Percentiles rank a stretch among this genome's conserved stretches.
phyloP scores from a whole-genome alignment of 2,113 vertebrate genomes.

The Egretta garzetta region DNA sequence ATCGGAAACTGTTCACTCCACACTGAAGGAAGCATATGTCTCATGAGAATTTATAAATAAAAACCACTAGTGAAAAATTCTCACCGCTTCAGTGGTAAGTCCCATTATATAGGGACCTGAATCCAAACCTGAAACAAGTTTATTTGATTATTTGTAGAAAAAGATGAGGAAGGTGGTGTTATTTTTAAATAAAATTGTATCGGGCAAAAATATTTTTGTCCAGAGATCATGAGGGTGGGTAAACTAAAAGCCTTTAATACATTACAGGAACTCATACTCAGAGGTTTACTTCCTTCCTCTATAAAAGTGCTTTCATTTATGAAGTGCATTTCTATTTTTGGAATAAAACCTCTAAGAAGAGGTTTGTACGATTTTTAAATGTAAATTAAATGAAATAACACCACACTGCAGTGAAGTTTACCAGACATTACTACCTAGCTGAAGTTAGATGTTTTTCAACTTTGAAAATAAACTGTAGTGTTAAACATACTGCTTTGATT shows the following conservation, averaged over 20 bases:
- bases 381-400: background rate
- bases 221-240: background rate
- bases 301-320: background rate
- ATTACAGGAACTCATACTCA: conserved; percentile 12
- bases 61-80: background rate
- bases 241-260: background rate
- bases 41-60: background rate
- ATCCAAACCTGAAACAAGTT: background rate
- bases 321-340: conserved; percentile 32
- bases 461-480: background rate
- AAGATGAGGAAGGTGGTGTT: background rate
- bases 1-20: background rate
- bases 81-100: background rate
- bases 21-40: accelerated
- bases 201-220: background rate
- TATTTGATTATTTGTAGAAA: background rate
- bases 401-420: background rate
- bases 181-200: background rate
- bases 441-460: background rate
- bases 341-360: conserved; percentile 49
- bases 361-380: background rate
- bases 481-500: background rate
- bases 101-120: background rate
- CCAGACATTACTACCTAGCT: background rate
- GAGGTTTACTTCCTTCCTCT: conserved; percentile 43